Evolutionary conservation across 1,140 invertebrate species (phyloP), one percentile per base, ranked within the genome.

Genomic region (Intoshia linei): DNA sequence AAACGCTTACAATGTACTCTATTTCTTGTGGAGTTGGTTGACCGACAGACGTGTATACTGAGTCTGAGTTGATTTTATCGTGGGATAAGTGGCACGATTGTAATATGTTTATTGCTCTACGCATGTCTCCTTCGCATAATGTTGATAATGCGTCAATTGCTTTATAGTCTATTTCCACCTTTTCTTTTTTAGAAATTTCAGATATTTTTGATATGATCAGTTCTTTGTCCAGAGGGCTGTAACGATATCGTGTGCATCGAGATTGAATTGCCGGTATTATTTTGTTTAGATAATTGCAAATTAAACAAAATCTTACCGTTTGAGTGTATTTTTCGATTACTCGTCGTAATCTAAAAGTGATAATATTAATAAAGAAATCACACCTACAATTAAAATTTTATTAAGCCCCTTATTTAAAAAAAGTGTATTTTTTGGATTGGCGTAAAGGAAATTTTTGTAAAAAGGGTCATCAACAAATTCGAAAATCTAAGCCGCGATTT

Each of bases 261-360:
- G 87, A 95, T 54, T 95, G 87, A 25, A 98, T 59, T 1, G 90
- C 84, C 18, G 87, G 87, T 44, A 90, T 98, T 19, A 98, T 93
- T 62, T 92, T 92, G 40, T 75, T 76, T 29, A 98, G 55, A 55
- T 95, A 95, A 59, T 98, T 98, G 56, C 84, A 92, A 48, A 98
- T 93, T 30, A 98, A 71, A 51, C 90, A 98, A 54, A 98, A 98
- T 20, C 90, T 62, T 1, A 84, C 76, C 58, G 92, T 95, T 39
- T 90, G 79, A 18, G 87, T 92, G 49, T 81, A 95, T 51, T 93
- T 93, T 56, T 95, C 87, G 52, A 95, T 90, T 45, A 95, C 75
- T 76, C n/a, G n/a, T n/a, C n/a, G n/a, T 37, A 39, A n/a, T n/a
- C n/a, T 38, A 24, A 29, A 38, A 27, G 24, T 10, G n/a, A 27